These are phyloP conservation scores for Prorops nasuta DNA, from an alignment of 1,140 invertebrate species.

Conservation along the genomic window DNA sequence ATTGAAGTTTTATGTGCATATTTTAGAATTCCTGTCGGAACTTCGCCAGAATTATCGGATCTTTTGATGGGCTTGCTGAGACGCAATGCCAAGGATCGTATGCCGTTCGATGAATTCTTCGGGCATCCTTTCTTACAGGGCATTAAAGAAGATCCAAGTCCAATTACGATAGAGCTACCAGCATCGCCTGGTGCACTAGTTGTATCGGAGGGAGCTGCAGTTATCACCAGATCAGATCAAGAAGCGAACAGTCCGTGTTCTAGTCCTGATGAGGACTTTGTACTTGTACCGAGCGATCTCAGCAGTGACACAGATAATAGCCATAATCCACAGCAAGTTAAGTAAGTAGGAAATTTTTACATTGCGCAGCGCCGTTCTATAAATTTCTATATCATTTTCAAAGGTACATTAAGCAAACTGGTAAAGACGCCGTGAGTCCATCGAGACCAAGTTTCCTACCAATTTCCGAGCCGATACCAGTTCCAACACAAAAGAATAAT, in stretches of 20 bases:
- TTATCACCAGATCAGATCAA: conserved; percentile 40
- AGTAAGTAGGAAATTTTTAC: conserved; percentile 23
- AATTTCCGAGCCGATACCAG: conserved; percentile 75
- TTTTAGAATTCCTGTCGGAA: conserved; percentile 85
- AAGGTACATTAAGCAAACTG: conserved; percentile 42
- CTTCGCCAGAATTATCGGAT: conserved; percentile 85
- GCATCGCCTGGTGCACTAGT: conserved; percentile 37
- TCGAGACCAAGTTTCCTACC: conserved; percentile 69
- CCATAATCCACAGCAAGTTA: conserved; percentile 41
- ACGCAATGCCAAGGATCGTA: conserved; percentile 90
- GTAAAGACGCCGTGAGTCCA: conserved; percentile 59
- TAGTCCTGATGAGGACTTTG: conserved; percentile 83
- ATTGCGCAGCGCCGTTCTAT: neutral
- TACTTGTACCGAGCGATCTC: conserved; percentile 76
- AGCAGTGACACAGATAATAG: conserved; percentile 58
- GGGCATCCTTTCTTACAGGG: conserved; percentile 85
- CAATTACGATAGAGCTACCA: conserved; percentile 49
- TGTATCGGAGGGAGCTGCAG: conserved; percentile 37
- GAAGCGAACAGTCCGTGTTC: conserved; percentile 55
- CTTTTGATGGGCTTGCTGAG: conserved; percentile 84
- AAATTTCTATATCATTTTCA: neutral
- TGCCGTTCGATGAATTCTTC: conserved; percentile 95
- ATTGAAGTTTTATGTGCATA: neutral
- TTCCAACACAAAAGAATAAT: conserved; percentile 68
- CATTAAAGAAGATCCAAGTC: conserved; percentile 53